Base-by-base conservation (phyloP, 1,140 invertebrate species). In the Atta colombica region DNA sequence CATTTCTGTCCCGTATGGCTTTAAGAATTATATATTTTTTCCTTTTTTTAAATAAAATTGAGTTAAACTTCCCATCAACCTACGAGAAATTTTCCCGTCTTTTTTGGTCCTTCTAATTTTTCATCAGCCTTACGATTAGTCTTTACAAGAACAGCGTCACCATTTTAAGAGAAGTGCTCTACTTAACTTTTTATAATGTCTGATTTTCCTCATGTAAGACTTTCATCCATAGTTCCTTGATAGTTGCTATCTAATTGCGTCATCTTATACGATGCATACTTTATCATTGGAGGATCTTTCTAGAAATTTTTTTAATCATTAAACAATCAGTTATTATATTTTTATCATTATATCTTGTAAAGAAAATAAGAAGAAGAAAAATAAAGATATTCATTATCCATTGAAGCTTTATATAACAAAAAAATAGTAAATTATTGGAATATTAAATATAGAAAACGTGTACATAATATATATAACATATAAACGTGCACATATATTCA, bases 81-180 rank as follows among this genome's bases (percentile, higher is more conserved):
- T n/a, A 18, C 21, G 18, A 82, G 80, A 84, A 84, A 84, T 39
- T 82, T 82, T 69, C 14, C 39, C 16, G 25, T 60, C 25, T 14
- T 60, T 82, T 84, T 74, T 21, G 53, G 28, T 61, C 21, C 28
- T 49, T 51, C 69, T 72, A 58, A 74, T 82, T 82, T 74, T 82
- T 82, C 80, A 82, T 74, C 68, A 74, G 39, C 12, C 55, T 58
- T 74, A 60, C 55, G 66, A 74, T 82, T 82, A 82, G 80, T 82
- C 25, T 82, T 49, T 61, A 74, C 55, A 39, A 60, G 18, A 74
- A 31, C 39, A 74, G 55, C 68, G 45, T 74, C 18, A n/a, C 55
- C 31, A 14, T 74, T 84, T 84, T 61, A 60, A 74, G 35, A 51
- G 25, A 61, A 84, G 39, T 51, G 55, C n/a, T 21, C n/a, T 31